These are phyloP conservation scores for Lingula anatina DNA, from an alignment of 2,888 invertebrate species.

Conservation along the genomic window DNA sequence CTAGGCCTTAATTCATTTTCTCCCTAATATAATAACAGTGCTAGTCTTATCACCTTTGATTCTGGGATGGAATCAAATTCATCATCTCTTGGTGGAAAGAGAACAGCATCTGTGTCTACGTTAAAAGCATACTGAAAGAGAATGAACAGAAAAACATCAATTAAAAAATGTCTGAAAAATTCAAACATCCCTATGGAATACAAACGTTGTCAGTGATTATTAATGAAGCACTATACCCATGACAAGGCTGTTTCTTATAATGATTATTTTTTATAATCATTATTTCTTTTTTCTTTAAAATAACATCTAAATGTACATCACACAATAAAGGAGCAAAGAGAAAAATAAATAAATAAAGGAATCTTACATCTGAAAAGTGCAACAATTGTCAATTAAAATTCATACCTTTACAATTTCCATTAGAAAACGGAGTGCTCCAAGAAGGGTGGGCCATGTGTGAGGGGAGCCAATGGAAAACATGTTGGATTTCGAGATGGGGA, in stretches of 20 bases:
- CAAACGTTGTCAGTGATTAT: background rate
- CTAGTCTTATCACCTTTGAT: slow-evolving; percentile 16
- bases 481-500: slow-evolving; percentile 35
- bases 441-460: slow-evolving; percentile 42
- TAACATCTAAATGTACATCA: too few relatives aligned
- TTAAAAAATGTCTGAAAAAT: background rate
- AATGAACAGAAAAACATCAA: background rate
- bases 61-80: slow-evolving; percentile 27
- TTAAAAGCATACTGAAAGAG: background rate
- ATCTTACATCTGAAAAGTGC: background rate
- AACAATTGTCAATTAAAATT: background rate
- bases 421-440: slow-evolving; percentile 40
- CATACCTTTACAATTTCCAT: slow-evolving; percentile 29
- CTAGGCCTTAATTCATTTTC: background rate
- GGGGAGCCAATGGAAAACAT: slow-evolving; percentile 42
- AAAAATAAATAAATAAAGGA: background rate
- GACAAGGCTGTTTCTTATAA: background rate
- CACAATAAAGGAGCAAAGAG: background rate
- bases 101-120: slow-evolving; percentile 1
- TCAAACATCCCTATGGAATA: background rate
- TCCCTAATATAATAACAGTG: background rate
- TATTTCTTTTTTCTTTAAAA: too few relatives aligned
- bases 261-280: too few relatives aligned
- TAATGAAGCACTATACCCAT: background rate
- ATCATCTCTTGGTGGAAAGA: slow-evolving; percentile 21